Evolutionary conservation across 2,797 vertebrate species (phyloP), one percentile per base, ranked within the genome.

Genomic region (Sardinella longiceps): DNA sequence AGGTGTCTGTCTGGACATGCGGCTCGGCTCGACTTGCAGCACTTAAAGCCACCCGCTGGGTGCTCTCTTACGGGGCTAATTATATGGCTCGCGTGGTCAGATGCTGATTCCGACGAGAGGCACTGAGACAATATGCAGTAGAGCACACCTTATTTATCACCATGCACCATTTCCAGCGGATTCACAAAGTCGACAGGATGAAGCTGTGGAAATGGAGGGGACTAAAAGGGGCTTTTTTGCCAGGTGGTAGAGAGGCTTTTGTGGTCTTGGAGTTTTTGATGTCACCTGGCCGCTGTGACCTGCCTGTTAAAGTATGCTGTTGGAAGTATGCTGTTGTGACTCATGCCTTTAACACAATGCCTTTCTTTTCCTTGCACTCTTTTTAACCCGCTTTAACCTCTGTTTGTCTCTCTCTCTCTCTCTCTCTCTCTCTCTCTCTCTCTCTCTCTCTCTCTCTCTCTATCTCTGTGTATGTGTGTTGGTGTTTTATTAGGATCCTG

Each of bases 401-500:
- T n/a, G n/a, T n/a, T n/a, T 28, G n/a, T n/a, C n/a, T 60, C 6
- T 23, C 1, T 60, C 20, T 60, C 20, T 60, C 20, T 60, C 20
- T 63, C 4, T 58, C 18, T 58, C 18, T 58, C n/a, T n/a, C n/a
- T n/a, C n/a, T n/a, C n/a, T n/a, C n/a, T n/a, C n/a, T n/a, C n/a
- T n/a, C n/a, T n/a, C n/a, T n/a, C n/a, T 83, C 5, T 88, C 30
- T 70, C n/a, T n/a, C n/a, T n/a, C n/a, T n/a, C n/a, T n/a, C n/a
- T n/a, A n/a, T n/a, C n/a, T n/a, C n/a, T n/a, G n/a, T 81, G 46
- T 77, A 30, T 81, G 46, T 87, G 28, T 74, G 15, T 88, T 83
- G 89, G 43, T 88, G 86, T 86, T 39, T 86, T 48, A 81, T 6
- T 91, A 99, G 98, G 91, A 99, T 99, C 92, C 95, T 99, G 43